Evolutionary conservation across 2,113 vertebrate species (phyloP).

Genomic region (Diadophis punctatus): DNA sequence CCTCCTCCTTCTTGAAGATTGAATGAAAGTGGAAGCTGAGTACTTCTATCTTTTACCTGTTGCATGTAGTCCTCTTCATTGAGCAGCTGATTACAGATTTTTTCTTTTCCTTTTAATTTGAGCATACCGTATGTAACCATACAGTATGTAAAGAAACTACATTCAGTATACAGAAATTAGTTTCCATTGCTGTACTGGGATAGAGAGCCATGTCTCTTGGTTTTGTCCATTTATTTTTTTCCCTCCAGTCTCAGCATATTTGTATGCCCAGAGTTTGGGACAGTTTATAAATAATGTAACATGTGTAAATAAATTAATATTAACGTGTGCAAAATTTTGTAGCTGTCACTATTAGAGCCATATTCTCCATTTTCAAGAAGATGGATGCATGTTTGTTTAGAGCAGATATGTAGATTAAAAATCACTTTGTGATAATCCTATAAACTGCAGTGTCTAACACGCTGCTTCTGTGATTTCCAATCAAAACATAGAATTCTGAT

Average conservation of each 20-base stretch:
- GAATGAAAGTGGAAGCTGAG: not conserved
- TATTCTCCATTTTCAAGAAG: not conserved
- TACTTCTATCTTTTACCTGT: not conserved
- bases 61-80: not conserved
- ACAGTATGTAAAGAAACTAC: not conserved
- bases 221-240: not conserved
- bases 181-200: not conserved
- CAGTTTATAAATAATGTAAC: not conserved
- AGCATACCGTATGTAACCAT: not conserved
- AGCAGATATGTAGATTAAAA: not conserved
- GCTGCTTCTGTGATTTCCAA: constrained; percentile 8
- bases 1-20: not conserved
- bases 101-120: not conserved
- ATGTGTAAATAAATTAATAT: not conserved
- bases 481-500: constrained; percentile 31
- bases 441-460: not conserved
- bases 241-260: not conserved
- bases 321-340: not conserved
- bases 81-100: not conserved
- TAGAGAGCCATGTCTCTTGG: not conserved
- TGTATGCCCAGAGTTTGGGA: not conserved
- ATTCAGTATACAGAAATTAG: not conserved
- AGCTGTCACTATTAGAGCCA: not conserved
- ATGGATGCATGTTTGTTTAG: not conserved
- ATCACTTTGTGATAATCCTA: not conserved